Evolutionary conservation across 2,888 invertebrate species (phyloP).

Genomic region (Limnephilus marmoratus): DNA sequence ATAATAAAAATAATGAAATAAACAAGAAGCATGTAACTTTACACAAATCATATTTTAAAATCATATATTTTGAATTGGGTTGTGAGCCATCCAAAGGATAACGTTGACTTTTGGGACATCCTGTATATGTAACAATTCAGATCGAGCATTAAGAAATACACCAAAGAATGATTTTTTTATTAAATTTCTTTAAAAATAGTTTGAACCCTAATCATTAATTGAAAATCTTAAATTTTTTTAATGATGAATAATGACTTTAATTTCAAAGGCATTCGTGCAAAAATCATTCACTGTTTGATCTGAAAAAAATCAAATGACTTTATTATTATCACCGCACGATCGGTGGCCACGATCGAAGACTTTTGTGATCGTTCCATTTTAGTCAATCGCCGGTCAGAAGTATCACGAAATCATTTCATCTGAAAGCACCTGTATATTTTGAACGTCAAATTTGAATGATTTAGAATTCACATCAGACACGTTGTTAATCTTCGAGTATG

Average conservation of each 20-base stretch:
- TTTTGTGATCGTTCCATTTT: slow-evolving; percentile 31
- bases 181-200: not conserved
- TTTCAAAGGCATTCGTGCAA: not conserved
- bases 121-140: not conserved
- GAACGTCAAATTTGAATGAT: not conserved
- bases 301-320: slow-evolving; percentile 39
- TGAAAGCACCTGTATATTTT: not conserved
- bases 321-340: slow-evolving; percentile 40
- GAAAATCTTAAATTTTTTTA: not conserved
- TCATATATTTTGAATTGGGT: too few species aligned
- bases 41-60: too few species aligned
- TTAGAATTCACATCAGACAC: not conserved
- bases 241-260: not conserved
- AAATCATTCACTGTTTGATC: not conserved
- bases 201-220: not conserved
- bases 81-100: too few species aligned
- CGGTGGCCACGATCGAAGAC: slow-evolving; percentile 10
- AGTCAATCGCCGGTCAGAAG: not conserved
- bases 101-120: too few species aligned
- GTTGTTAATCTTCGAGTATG: not conserved
- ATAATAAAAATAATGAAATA: too few species aligned
- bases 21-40: too few species aligned
- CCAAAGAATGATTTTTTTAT: not conserved
- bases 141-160: not conserved
- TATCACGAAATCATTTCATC: not conserved